Base-by-base conservation (phyloP, 2,113 vertebrate species). In the Meles meles region DNA sequence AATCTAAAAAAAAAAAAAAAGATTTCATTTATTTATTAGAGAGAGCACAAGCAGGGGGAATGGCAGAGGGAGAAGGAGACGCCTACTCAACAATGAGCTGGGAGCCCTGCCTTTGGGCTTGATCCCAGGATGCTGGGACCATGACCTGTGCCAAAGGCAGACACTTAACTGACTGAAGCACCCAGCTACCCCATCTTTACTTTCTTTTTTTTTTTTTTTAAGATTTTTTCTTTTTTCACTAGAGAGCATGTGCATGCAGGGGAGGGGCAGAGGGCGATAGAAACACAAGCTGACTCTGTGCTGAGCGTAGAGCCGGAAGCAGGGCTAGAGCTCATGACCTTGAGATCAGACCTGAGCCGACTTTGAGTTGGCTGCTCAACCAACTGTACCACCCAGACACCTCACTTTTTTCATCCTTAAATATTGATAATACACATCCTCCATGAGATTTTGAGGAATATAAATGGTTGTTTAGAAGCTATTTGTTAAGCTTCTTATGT, bases 351-450 rank as follows among this genome's bases (percentile, higher is more conserved):
- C n/a, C 34, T 37, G 34, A 69, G 8, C 67, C 4, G 4, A 21
- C 18, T 9, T 37, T 20, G n/a, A 37, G 67, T 69, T 69, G n/a
- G 67, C 67, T 37, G n/a, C 34, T 69, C 67, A 9, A 69, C 67
- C 34, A 37, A 9, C 18, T 69, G 34, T 17, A 69, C 67, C 17
- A 69, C 67, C 67, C 18, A 69, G 18, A 34, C 67, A 37, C 18
- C 34, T 37, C 17, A n/a, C 34, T n/a, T 69, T 80, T 94, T 95
- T 81, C n/a, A n/a, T 86, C 81, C 83, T 93, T 87, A 94, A 95
- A 77, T 93, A 34, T 74, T 93, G n/a, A n/a, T 76, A 91, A 71
- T 76, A 82, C 5, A 65, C 63, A 44, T 65, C 34, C 57, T 84
- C n/a, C 29, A 44, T 47, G 91, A 85, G 49, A 93, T 44, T 88